These are phyloP conservation scores for Bubo blakistoni DNA, from an alignment of 2,113 vertebrate species.

Conservation along the genomic window DNA sequence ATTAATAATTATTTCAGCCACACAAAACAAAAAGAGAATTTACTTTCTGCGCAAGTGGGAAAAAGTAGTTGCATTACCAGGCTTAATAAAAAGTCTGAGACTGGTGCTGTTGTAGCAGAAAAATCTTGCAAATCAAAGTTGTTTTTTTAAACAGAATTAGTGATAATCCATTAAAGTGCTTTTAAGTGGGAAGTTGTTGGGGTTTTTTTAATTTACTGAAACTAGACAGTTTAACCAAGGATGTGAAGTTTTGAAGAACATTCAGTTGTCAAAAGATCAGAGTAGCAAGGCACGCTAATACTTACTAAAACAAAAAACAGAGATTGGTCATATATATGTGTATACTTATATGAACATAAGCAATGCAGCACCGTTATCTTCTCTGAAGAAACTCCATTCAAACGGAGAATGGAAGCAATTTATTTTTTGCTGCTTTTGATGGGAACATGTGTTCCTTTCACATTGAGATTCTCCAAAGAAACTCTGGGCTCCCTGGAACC, in stretches of 20 bases:
- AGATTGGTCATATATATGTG: constrained; percentile 64
- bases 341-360: background rate
- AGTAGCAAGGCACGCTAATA: constrained; percentile 33
- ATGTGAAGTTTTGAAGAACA: background rate
- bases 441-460: constrained; percentile 66
- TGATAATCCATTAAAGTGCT: constrained; percentile 37
- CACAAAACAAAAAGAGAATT: background rate
- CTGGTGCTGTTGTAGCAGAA: background rate
- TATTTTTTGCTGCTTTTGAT: constrained; percentile 73
- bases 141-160: background rate
- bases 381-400: constrained; percentile 11
- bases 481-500: constrained; percentile 15
- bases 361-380: constrained; percentile 66
- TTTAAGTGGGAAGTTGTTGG: background rate
- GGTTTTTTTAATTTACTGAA: background rate
- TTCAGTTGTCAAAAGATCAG: background rate
- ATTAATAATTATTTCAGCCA: background rate
- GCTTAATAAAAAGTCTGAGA: background rate
- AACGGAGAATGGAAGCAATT: constrained; percentile 21
- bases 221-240: background rate
- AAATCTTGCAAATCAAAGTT: background rate
- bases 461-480: constrained; percentile 62
- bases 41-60: background rate
- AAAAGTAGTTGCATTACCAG: background rate
- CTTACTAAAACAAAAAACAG: constrained; percentile 11